These are phyloP conservation scores for Lophura nycthemera DNA, from an alignment of 2,113 vertebrate species.

Conservation along the genomic window DNA sequence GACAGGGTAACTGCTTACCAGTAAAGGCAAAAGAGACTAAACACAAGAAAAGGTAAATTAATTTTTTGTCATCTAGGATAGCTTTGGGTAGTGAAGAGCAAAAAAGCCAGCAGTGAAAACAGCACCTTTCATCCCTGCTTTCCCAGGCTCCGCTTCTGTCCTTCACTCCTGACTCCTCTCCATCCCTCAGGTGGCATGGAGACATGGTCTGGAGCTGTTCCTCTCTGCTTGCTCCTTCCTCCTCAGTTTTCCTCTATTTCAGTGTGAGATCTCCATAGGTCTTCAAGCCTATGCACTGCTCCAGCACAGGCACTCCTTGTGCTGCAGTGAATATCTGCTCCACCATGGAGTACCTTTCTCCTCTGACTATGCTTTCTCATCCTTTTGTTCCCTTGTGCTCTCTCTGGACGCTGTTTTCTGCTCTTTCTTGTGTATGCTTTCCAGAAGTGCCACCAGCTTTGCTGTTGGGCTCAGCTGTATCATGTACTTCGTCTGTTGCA, in stretches of 20 bases:
- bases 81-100: neutral
- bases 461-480: neutral
- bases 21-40: neutral
- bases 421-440: accelerated
- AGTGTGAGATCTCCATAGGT: neutral
- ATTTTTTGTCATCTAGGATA: neutral
- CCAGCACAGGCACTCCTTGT: neutral
- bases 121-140: neutral
- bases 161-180: neutral
- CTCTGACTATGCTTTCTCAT: neutral
- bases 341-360: neutral
- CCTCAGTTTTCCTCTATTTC: neutral
- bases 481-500: neutral
- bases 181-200: neutral
- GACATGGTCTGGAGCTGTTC: neutral
- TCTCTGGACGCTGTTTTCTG: neutral
- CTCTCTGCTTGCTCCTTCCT: neutral
- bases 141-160: neutral
- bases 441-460: neutral
- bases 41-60: neutral
- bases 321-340: neutral
- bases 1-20: neutral
- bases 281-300: neutral
- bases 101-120: neutral
- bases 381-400: neutral